Percentiles rank a stretch among this genome's conserved stretches.
Conservation (phyloP, 2,888 invertebrate species). For the Stratiomys singularior region DNA sequence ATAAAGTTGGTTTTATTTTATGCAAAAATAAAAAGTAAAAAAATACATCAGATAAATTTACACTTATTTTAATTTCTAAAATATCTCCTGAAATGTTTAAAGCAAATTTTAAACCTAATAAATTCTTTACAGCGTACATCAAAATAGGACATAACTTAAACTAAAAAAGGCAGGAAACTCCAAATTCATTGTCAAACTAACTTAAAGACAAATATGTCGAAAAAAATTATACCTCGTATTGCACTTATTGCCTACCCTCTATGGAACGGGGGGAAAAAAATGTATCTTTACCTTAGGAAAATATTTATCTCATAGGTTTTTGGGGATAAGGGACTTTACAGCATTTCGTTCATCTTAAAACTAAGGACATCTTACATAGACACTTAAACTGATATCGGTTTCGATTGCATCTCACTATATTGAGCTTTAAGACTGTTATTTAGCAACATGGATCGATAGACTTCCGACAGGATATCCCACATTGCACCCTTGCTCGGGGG, state of each 20-base stretch:
- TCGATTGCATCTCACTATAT: conserved; percentile 61
- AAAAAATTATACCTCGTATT: conserved; percentile 40
- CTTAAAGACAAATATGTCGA: conserved; percentile 12
- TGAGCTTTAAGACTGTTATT: conserved; percentile 57
- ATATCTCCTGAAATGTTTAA: not conserved
- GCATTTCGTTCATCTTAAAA: no score
- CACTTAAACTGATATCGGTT: conserved; percentile 62
- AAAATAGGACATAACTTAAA: not conserved
- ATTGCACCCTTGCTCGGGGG: conserved; percentile 55
- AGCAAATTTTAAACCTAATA: conserved; percentile 12
- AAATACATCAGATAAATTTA: not conserved
- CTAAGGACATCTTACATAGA: no score
- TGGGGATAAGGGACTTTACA: no score
- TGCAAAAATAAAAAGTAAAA: not conserved
- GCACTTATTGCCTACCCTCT: conserved; percentile 37
- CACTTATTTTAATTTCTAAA: not conserved
- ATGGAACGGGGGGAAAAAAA: not conserved
- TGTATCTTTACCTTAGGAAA: not conserved
- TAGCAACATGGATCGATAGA: conserved; percentile 64
- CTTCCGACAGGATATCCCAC: conserved; percentile 64
- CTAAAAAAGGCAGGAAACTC: not conserved
- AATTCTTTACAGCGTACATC: not conserved
- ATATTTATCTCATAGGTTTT: not conserved
- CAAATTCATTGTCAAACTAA: not conserved
- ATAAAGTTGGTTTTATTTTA: not conserved